These are phyloP conservation scores for Hexactinellida sp. DNA, from an alignment of 37 sponge, comb jelly and placozoan species.

Conservation along the genomic window DNA sequence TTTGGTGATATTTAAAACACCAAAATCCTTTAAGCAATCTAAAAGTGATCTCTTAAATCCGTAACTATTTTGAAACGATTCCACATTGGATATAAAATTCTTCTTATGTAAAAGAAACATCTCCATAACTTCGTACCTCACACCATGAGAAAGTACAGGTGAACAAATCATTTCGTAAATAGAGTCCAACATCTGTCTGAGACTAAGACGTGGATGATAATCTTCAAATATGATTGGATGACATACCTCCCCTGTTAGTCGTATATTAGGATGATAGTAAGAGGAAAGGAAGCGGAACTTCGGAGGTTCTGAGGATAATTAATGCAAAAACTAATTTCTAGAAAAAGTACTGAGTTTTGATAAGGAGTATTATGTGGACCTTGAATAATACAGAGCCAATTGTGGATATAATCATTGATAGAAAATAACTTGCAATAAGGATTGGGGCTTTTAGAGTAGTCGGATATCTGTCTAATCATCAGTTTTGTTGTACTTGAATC, in stretches of 20 bases:
- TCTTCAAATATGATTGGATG: not conserved
- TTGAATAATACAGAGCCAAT: not conserved
- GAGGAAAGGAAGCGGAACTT: not conserved
- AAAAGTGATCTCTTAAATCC: not conserved
- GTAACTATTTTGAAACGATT: not conserved
- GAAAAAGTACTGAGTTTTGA: not conserved
- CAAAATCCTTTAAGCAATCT: not conserved
- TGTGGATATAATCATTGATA: not conserved
- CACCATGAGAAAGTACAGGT: not conserved
- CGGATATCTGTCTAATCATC: not conserved
- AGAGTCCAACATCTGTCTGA: not conserved
- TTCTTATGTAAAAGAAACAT: not conserved
- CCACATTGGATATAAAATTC: not conserved
- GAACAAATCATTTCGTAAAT: not conserved
- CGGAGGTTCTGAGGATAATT: not conserved
- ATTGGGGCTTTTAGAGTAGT: not conserved
- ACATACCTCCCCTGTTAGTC: not conserved
- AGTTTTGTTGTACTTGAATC: not conserved
- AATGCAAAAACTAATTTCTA: not conserved
- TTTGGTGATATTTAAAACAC: not conserved
- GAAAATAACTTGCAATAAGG: not conserved
- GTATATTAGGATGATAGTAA: not conserved
- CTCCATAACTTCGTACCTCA: not conserved
- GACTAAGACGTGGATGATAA: not conserved
- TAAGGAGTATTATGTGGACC: not conserved